Conservation (phyloP, 2,888 invertebrate genomes). For the Xestia ashworthii region DNA sequence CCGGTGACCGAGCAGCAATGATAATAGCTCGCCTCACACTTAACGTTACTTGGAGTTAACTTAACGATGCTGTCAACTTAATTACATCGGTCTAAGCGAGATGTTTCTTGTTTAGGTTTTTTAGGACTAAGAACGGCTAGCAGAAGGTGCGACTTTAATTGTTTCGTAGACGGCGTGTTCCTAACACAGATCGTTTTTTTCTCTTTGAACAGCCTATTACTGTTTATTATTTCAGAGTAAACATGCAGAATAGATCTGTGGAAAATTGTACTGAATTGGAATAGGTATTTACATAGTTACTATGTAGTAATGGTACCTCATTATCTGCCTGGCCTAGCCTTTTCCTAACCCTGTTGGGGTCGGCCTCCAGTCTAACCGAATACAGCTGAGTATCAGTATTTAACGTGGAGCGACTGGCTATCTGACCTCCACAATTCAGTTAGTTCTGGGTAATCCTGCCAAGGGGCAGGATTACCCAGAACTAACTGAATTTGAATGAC, state of each 20-base stretch:
- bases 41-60: conserved; percentile 38
- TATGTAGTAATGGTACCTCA: too few relatives aligned
- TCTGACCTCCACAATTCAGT: too few relatives aligned
- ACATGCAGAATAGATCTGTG: background rate
- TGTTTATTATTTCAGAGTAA: background rate
- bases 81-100: conserved; percentile 54
- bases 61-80: conserved; percentile 53
- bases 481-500: too few relatives aligned
- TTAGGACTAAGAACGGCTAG: background rate
- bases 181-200: background rate
- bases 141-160: background rate
- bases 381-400: too few relatives aligned
- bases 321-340: too few relatives aligned
- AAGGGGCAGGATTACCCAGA: too few relatives aligned
- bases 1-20: conserved; percentile 51
- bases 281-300: background rate
- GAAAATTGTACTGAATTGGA: background rate
- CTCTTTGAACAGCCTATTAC: background rate
- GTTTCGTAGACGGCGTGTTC: background rate
- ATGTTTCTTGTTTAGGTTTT: conserved; percentile 29
- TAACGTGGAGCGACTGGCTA: too few relatives aligned
- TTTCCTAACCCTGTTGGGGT: too few relatives aligned
- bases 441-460: too few relatives aligned
- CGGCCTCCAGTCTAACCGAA: too few relatives aligned
- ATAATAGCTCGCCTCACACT: conserved; percentile 46